Evolutionary conservation across 2,797 vertebrate genomes (phyloP).

Genomic region (Leptodactylus fallax): DNA sequence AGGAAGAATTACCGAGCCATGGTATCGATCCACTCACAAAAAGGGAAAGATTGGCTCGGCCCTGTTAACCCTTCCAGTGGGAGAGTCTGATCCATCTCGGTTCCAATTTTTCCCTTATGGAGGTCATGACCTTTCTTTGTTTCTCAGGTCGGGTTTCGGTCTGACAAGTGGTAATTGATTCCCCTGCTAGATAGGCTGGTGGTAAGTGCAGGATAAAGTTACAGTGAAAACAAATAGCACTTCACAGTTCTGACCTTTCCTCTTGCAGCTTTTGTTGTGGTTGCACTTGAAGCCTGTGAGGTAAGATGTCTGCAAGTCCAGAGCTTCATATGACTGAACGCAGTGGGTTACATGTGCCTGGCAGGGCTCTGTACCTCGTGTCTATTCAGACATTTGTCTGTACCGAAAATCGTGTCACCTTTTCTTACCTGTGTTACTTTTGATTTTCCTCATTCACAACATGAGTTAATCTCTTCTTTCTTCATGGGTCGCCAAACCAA

Average conservation of each 20-base stretch:
- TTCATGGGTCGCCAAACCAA: too few relatives aligned
- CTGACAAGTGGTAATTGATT: slow-evolving; percentile 99
- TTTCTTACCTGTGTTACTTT: neutral
- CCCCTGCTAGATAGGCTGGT: slow-evolving; percentile 87
- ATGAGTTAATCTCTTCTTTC: neutral
- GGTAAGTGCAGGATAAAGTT: slow-evolving; percentile 96
- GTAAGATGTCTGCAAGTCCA: slow-evolving; percentile 41
- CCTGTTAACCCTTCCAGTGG: slow-evolving; percentile 70
- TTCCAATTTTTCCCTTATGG: slow-evolving; percentile 67
- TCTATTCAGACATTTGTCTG: neutral
- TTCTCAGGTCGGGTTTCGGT: slow-evolving; percentile 86
- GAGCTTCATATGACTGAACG: slow-evolving; percentile 28
- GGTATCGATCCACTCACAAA: slow-evolving; percentile 50
- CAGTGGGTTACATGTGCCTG: slow-evolving; percentile 20
- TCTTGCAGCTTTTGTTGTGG: slow-evolving; percentile 81
- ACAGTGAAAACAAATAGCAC: slow-evolving; percentile 99
- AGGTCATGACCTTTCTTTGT: slow-evolving; percentile 92
- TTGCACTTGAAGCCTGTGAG: slow-evolving; percentile 65
- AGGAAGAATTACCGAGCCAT: slow-evolving; percentile 57
- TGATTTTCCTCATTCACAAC: neutral
- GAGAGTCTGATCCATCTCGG: slow-evolving; percentile 64
- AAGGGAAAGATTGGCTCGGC: slow-evolving; percentile 34
- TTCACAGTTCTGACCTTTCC: slow-evolving; percentile 81
- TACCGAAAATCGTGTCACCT: neutral
- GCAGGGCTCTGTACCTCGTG: neutral